Evolutionary conservation across 2,113 vertebrate genomes (phyloP).

Genomic region (Tylochromis polylepis): DNA sequence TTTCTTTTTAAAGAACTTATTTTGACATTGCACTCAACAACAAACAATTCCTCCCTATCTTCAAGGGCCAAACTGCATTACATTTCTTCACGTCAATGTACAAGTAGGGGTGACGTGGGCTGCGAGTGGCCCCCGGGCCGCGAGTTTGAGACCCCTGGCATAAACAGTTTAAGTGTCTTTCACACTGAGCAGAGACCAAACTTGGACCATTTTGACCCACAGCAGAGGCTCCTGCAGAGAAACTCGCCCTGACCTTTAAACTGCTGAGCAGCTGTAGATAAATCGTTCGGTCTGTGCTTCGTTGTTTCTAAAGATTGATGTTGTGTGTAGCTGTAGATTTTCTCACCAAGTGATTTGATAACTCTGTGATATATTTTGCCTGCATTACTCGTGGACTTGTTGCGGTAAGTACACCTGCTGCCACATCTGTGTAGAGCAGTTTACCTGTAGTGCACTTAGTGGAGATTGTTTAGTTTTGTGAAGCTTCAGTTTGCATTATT

Average conservation of each 20-base stretch:
- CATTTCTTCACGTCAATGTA: too few relatives aligned
- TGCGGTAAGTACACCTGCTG: constrained; percentile 37
- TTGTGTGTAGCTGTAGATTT: neutral
- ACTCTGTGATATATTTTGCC: neutral
- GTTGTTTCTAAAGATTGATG: neutral
- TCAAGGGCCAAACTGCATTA: too few relatives aligned
- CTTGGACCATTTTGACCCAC: neutral
- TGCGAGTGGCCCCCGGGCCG: neutral
- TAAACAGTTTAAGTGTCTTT: neutral
- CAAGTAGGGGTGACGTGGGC: neutral
- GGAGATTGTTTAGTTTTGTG: neutral
- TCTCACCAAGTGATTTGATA: neutral
- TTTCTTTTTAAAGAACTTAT: neutral
- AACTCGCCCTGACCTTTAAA: neutral
- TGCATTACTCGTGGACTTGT: constrained; percentile 15
- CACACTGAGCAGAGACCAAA: fast-evolving
- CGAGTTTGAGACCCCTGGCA: neutral
- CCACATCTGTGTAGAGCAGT: neutral
- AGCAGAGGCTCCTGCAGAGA: neutral
- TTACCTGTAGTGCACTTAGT: neutral
- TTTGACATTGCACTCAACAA: neutral
- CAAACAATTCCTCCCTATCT: neutral
- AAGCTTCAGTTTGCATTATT: neutral
- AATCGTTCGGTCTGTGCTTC: neutral
- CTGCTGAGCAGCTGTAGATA: neutral